phyloP scores from a whole-genome alignment of 2,888 invertebrate genomes.

The Drosophila koepferae region DNA sequence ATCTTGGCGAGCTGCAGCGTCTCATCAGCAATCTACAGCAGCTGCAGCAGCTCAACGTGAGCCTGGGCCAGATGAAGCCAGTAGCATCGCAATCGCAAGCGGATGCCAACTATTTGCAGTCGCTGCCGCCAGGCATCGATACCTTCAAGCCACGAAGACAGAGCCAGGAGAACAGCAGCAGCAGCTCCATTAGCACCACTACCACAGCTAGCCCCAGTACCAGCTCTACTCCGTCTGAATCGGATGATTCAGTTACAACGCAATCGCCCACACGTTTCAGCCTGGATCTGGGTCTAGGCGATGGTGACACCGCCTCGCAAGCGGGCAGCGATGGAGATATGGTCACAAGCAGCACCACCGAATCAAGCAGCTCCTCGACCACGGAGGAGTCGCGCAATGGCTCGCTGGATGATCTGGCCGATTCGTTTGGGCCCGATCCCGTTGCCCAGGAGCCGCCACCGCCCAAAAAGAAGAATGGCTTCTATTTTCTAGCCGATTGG shows the following conservation, averaged over 20 bases:
- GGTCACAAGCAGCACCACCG: conserved; percentile 37
- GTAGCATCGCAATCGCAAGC: conserved; percentile 57
- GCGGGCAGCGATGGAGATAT: conserved; percentile 40
- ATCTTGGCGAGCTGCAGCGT: conserved; percentile 85
- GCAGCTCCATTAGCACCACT: conserved; percentile 6
- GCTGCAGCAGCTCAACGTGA: conserved; percentile 80
- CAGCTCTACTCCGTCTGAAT: conserved; percentile 8
- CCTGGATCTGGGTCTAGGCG: conserved; percentile 69
- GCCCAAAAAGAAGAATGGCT: conserved; percentile 90
- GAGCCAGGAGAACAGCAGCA: conserved; percentile 25
- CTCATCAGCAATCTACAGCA: conserved; percentile 85
- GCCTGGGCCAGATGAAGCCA: conserved; percentile 31
- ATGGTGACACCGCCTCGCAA: conserved; percentile 27
- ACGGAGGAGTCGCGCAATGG: conserved; percentile 83
- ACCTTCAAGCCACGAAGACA: conserved; percentile 50
- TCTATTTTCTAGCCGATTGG: conserved; percentile 94
- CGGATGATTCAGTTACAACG: conserved; percentile 33
- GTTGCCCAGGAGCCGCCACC: conserved; percentile 87
- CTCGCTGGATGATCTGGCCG: conserved; percentile 88
- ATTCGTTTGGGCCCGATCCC: conserved; percentile 89
- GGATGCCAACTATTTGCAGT: conserved; percentile 76
- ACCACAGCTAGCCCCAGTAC: conserved; percentile 6
- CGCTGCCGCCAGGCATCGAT: conserved; percentile 63
- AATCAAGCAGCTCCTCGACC: conserved; percentile 57
- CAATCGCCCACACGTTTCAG: conserved; percentile 77